Evolutionary conservation across 2,113 vertebrate species (phyloP).

Genomic region (Neotragus pygmaeus): DNA sequence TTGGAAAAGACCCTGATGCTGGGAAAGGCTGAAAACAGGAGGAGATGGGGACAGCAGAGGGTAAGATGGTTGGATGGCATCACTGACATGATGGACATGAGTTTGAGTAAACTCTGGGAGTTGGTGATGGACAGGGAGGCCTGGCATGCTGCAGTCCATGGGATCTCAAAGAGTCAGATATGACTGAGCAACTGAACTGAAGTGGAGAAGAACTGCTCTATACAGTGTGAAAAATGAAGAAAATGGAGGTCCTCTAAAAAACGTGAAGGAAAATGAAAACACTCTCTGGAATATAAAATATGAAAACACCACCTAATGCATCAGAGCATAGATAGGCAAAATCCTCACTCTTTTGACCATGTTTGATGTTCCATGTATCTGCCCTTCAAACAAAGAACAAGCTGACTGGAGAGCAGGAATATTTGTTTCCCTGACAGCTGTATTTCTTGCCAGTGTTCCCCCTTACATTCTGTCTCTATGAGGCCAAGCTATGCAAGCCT

Average conservation of each 20-base stretch:
- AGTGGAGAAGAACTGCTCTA: not conserved
- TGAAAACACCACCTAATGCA: not conserved
- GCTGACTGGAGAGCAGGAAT: not conserved
- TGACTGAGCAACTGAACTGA: not conserved
- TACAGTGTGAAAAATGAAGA: not conserved
- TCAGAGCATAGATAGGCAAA: not conserved
- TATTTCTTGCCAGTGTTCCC: not conserved
- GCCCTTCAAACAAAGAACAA: not conserved
- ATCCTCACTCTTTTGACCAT: not conserved
- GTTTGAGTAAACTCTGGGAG: not conserved
- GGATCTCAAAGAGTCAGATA: not conserved
- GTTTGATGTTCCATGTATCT: not conserved
- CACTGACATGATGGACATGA: not conserved
- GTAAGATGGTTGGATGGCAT: not conserved
- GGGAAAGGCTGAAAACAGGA: not conserved
- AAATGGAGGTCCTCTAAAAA: not conserved
- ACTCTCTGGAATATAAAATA: not conserved
- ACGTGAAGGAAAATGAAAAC: not conserved
- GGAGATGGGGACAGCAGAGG: not conserved
- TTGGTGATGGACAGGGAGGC: not conserved
- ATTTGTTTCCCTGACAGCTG: not conserved
- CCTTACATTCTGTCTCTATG: not conserved
- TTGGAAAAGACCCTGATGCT: not conserved
- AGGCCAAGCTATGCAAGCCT: not conserved
- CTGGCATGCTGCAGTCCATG: not conserved